Percentiles rank a stretch among this genome's conserved stretches.
phyloP scores from a whole-genome alignment of 1,140 invertebrate species.

The Drosophila albomicans region DNA sequence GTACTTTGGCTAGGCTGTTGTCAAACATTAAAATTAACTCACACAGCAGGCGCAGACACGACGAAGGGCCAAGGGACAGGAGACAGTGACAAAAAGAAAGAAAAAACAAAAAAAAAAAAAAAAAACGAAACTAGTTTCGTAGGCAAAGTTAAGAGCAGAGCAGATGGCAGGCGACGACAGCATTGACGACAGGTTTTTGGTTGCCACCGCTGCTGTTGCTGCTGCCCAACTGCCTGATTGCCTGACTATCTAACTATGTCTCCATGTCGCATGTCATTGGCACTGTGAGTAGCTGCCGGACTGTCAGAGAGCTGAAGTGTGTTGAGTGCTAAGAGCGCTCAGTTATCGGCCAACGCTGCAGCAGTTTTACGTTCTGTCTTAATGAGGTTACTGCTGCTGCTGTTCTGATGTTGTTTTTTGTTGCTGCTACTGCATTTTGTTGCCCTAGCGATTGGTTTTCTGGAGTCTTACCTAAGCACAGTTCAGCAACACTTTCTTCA shows the following conservation, averaged over 20 bases:
- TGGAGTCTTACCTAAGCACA: slow-evolving; percentile 61
- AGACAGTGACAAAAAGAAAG: slow-evolving; percentile 6
- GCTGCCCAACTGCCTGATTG: neutral
- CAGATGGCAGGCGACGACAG: slow-evolving; percentile 66
- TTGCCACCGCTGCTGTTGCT: slow-evolving; percentile 20
- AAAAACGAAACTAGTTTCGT: slow-evolving; percentile 65
- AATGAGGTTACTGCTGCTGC: slow-evolving; percentile 69
- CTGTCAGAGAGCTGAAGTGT: neutral
- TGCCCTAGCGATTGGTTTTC: slow-evolving; percentile 14
- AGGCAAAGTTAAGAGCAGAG: slow-evolving; percentile 72
- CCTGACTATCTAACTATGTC: slow-evolving; percentile 37
- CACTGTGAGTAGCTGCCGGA: slow-evolving; percentile 17
- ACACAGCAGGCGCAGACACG: slow-evolving; percentile 41
- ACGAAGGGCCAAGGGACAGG: slow-evolving; percentile 21
- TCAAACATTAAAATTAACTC: slow-evolving; percentile 72
- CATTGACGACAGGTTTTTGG: slow-evolving; percentile 70
- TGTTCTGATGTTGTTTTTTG: slow-evolving; percentile 1
- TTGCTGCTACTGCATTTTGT: slow-evolving; percentile 2
- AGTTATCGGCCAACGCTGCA: slow-evolving; percentile 27
- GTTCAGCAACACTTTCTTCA: slow-evolving; percentile 50
- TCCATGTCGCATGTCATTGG: slow-evolving; percentile 46
- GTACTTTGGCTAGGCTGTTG: slow-evolving; percentile 63
- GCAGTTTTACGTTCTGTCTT: slow-evolving; percentile 55
- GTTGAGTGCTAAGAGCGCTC: slow-evolving; percentile 7
- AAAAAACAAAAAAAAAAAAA: neutral